phyloP scores from a whole-genome alignment of 2,797 vertebrate species.

The Phrynocephalus guinanensis region DNA sequence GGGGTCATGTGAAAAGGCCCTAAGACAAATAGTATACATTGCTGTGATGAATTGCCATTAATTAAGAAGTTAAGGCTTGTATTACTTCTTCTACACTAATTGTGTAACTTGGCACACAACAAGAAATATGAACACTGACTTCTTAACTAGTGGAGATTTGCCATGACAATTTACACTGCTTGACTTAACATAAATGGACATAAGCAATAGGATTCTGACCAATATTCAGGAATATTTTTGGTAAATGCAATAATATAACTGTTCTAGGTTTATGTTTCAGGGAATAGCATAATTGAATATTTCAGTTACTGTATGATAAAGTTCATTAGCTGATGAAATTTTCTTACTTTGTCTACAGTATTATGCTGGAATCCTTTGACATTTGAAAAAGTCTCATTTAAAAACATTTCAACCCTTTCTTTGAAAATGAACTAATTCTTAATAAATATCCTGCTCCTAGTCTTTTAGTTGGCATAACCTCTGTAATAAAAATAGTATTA shows the following conservation, averaged over 20 bases:
- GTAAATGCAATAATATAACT: constrained; percentile 38
- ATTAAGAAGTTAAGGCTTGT: too few relatives aligned
- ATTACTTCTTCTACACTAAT: too few relatives aligned
- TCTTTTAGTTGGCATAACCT: constrained; percentile 23
- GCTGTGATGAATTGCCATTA: too few relatives aligned
- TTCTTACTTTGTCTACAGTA: background rate
- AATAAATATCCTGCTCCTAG: background rate
- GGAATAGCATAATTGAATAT: constrained; percentile 25
- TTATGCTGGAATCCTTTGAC: background rate
- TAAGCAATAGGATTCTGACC: too few relatives aligned
- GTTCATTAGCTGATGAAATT: constrained; percentile 4
- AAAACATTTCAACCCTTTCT: background rate
- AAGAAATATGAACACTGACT: too few relatives aligned
- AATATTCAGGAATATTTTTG: constrained; percentile 34
- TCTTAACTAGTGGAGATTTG: too few relatives aligned
- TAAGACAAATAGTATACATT: too few relatives aligned
- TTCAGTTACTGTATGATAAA: rapidly evolving
- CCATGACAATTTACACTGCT: too few relatives aligned
- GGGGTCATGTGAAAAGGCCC: too few relatives aligned
- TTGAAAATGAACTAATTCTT: background rate
- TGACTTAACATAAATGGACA: too few relatives aligned
- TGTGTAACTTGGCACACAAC: too few relatives aligned
- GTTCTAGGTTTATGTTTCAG: constrained; percentile 34
- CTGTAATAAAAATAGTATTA: background rate
- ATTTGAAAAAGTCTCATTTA: background rate